phyloP scores from a whole-genome alignment of 23 tunicate species.

The Diplosoma virens region DNA sequence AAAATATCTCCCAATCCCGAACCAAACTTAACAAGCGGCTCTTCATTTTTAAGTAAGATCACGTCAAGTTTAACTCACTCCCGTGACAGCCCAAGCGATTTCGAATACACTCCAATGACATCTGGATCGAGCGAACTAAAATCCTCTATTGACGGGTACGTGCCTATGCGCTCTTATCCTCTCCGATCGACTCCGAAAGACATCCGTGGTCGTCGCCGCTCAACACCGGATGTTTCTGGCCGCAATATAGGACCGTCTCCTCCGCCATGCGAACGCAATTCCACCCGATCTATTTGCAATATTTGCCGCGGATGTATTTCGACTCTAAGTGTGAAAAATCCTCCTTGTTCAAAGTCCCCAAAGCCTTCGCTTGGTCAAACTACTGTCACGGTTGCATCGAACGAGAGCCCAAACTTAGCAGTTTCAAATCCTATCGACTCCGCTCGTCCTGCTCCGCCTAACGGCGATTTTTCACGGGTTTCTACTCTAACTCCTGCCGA shows the following conservation, averaged over 20 bases:
- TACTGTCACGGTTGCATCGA: neutral
- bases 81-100: neutral
- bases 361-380: neutral
- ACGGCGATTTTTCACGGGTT: conserved; percentile 4
- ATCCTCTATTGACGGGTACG: conserved; percentile 43
- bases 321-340: neutral
- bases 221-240: conserved; percentile 18
- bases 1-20: neutral
- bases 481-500: conserved; percentile 42
- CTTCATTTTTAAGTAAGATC: neutral
- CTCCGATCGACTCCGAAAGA: conserved; percentile 59
- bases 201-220: conserved; percentile 46
- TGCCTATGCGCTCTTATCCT: conserved; percentile 59
- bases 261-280: conserved; percentile 2
- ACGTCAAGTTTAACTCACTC: neutral
- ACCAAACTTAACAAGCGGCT: conserved; percentile 11
- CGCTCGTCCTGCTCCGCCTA: conserved; percentile 3
- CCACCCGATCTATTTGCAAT: neutral
- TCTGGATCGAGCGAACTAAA: neutral
- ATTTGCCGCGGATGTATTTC: neutral
- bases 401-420: too few species aligned
- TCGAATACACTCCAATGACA: conserved; percentile 51
- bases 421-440: neutral
- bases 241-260: conserved; percentile 20
- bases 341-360: neutral